Conservation (phyloP, 2,797 vertebrate genomes). For the Florisuga fusca region DNA sequence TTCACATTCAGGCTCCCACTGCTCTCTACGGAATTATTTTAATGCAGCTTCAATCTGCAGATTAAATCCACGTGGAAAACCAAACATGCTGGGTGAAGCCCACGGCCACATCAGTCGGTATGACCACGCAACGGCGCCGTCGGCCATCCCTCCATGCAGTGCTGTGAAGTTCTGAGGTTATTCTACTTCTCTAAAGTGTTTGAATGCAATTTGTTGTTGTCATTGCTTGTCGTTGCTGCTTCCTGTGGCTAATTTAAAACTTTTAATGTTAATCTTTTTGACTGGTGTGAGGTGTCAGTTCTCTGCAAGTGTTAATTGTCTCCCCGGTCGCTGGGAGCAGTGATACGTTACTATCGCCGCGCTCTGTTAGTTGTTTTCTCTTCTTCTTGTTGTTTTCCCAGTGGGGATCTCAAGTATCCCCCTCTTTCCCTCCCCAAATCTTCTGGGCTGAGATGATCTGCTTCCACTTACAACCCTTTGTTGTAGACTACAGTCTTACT, state of each 20-base stretch:
- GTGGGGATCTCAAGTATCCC: background rate
- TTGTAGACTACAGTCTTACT: constrained; percentile 90
- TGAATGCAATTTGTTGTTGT: background rate
- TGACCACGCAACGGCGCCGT: background rate
- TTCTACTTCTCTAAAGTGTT: background rate
- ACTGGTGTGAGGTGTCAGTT: constrained; percentile 47
- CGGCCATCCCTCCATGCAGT: constrained; percentile 25
- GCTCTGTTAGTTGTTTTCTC: background rate
- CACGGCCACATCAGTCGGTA: background rate
- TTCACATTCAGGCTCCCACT: background rate
- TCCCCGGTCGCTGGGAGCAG: background rate
- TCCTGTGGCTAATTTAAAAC: constrained; percentile 69
- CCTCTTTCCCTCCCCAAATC: background rate
- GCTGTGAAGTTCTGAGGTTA: background rate
- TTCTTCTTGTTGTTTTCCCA: background rate
- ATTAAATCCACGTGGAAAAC: background rate
- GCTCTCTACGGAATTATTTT: background rate
- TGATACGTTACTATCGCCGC: background rate
- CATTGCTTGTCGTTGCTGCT: background rate
- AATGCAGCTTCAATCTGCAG: constrained; percentile 17
- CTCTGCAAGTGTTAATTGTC: constrained; percentile 62
- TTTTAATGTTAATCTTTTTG: constrained; percentile 65
- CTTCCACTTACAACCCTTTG: constrained; percentile 87
- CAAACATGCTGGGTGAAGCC: background rate
- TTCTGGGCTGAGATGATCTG: background rate